These are phyloP conservation scores for Pteropus alecto DNA, from an alignment of 2,113 vertebrate genomes.

Conservation along the genomic window DNA sequence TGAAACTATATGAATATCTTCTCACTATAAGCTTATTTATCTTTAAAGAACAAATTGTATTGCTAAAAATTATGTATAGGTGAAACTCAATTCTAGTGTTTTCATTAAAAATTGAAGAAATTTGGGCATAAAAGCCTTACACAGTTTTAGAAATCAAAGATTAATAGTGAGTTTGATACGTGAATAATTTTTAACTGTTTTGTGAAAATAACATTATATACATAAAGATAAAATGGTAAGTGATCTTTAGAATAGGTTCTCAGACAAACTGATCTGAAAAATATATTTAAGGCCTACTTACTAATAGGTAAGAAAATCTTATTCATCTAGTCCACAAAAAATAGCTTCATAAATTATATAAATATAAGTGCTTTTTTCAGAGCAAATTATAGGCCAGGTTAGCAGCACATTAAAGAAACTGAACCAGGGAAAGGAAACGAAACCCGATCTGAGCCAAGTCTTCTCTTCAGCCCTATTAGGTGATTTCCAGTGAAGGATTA, in stretches of 20 bases:
- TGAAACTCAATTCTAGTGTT: not conserved
- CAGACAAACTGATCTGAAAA: not conserved
- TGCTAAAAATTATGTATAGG: not conserved
- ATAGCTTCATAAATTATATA: not conserved
- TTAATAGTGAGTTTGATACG: not conserved
- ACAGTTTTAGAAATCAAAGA: not conserved
- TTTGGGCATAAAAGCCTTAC: not conserved
- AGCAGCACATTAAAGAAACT: not conserved
- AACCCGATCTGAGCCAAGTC: not conserved
- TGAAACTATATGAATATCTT: not conserved
- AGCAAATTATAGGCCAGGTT: not conserved
- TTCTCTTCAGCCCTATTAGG: not conserved
- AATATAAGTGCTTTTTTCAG: not conserved
- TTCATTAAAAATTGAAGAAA: not conserved
- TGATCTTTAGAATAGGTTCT: not conserved
- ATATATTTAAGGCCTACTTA: not conserved
- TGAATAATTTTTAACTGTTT: not conserved
- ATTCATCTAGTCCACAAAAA: not conserved
- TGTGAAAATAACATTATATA: not conserved
- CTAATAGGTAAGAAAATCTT: not conserved
- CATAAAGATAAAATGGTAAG: not conserved
- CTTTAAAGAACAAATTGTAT: not conserved
- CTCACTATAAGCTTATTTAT: not conserved
- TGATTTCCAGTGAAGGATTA: not conserved
- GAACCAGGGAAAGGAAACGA: not conserved